These are phyloP conservation scores for Alces alces DNA, from an alignment of 2,113 vertebrate species.

Conservation along the genomic window DNA sequence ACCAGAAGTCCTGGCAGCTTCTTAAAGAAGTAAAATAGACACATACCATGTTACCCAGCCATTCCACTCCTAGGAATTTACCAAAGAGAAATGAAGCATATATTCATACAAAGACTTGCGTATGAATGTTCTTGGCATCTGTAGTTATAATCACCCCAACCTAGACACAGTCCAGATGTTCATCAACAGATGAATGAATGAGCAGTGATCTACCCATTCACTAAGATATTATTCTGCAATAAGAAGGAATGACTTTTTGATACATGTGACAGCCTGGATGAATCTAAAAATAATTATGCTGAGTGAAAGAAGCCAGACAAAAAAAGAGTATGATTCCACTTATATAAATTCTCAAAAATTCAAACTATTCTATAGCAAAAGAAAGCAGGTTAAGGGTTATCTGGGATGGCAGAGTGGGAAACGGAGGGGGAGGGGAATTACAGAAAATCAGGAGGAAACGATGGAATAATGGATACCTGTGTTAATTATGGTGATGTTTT, in stretches of 20 bases:
- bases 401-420: not conserved
- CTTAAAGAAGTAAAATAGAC: not conserved
- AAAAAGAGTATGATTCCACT: not conserved
- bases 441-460: not conserved
- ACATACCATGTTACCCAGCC: not conserved
- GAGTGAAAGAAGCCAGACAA: not conserved
- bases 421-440: not conserved
- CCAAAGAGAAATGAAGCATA: not conserved
- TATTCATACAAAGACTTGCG: not conserved
- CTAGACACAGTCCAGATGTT: not conserved
- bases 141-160: not conserved
- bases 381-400: not conserved
- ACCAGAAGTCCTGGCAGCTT: not conserved
- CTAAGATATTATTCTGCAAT: not conserved
- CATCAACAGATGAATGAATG: not conserved
- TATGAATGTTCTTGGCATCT: not conserved
- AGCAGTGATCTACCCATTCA: not conserved
- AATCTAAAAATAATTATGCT: not conserved
- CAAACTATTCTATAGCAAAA: not conserved
- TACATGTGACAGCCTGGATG: not conserved
- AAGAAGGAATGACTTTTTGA: not conserved
- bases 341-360: not conserved
- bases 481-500: not conserved
- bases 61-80: not conserved
- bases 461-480: not conserved